A percentile compares a stretch with the other conserved stretches of the same genome.
Conservation (phyloP, 2,888 invertebrate species). For the Nemapogon koenigi region DNA sequence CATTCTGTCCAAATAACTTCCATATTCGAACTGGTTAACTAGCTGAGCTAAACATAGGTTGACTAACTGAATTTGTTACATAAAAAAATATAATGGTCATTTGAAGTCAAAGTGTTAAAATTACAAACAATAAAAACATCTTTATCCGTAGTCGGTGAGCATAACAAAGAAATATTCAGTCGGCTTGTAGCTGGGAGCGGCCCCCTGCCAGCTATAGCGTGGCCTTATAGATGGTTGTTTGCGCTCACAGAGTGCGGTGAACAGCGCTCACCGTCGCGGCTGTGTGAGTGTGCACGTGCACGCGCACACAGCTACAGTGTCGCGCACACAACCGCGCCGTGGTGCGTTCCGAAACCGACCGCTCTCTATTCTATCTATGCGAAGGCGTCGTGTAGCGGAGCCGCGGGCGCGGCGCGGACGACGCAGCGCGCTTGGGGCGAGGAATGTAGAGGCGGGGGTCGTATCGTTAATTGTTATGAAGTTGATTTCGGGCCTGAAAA, state of each 20-base stretch:
- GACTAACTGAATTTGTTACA: background rate
- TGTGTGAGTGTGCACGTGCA: constrained; percentile 44
- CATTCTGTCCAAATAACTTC: too few relatives aligned
- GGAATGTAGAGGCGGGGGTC: constrained; percentile 66
- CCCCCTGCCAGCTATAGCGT: constrained; percentile 64
- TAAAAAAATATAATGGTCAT: background rate
- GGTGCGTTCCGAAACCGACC: constrained; percentile 66
- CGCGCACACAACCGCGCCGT: constrained; percentile 35
- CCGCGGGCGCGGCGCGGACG: constrained; percentile 34
- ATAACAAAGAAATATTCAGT: constrained; percentile 15
- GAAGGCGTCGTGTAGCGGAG: constrained; percentile 64
- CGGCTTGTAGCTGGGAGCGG: constrained; percentile 46
- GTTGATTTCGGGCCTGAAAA: constrained; percentile 65
- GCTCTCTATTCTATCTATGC: constrained; percentile 49
- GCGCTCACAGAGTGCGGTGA: constrained; percentile 67
- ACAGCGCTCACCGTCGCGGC: constrained; percentile 60
- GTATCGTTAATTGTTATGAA: constrained; percentile 67
- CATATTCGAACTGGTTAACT: too few relatives aligned
- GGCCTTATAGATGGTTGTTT: constrained; percentile 67
- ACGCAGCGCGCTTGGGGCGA: constrained; percentile 52
- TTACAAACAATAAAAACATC: constrained; percentile 15
- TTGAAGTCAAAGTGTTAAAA: constrained; percentile 9
- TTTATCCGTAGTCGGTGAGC: background rate
- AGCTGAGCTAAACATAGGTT: too few relatives aligned
- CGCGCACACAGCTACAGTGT: constrained; percentile 27